These are phyloP conservation scores for Laticauda laticaudata DNA, from an alignment of 2,113 vertebrate species.

Conservation along the genomic window DNA sequence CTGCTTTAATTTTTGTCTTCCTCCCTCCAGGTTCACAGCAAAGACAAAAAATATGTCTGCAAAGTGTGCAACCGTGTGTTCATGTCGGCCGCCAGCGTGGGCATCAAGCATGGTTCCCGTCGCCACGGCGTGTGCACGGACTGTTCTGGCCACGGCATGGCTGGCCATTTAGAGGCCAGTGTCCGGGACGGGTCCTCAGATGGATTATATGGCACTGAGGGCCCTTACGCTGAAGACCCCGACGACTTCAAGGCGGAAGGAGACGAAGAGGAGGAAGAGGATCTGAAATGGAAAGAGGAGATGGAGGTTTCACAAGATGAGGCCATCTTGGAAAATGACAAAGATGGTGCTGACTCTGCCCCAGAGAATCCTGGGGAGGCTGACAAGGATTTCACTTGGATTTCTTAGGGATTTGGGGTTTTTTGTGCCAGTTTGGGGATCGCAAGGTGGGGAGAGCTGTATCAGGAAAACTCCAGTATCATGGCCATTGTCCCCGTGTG, in stretches of 20 bases:
- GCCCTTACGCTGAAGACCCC: constrained; percentile 83
- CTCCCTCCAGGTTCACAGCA: constrained; percentile 90
- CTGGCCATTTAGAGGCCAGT: constrained; percentile 78
- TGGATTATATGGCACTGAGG: constrained; percentile 81
- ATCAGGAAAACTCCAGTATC: constrained; percentile 53
- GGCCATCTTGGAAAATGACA: constrained; percentile 80
- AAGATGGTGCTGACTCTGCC: constrained; percentile 85
- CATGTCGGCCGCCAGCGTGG: constrained; percentile 96
- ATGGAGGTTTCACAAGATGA: constrained; percentile 81
- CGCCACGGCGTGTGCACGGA: constrained; percentile 92
- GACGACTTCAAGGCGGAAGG: constrained; percentile 77
- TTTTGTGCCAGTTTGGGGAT: constrained; percentile 36
- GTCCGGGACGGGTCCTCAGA: constrained; percentile 85
- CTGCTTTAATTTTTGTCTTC: neutral
- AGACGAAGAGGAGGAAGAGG: constrained; percentile 82
- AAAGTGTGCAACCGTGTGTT: constrained; percentile 97
- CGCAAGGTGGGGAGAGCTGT: constrained; percentile 39
- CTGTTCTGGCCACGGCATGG: constrained; percentile 84
- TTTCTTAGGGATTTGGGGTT: constrained; percentile 78
- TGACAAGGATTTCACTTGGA: constrained; percentile 93
- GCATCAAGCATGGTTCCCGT: constrained; percentile 94
- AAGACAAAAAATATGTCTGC: constrained; percentile 98
- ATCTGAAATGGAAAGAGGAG: constrained; percentile 83
- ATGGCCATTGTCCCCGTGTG: constrained; percentile 38
- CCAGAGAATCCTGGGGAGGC: constrained; percentile 81